Conservation (phyloP, 2,888 invertebrate genomes). For the Stegana nigrithorax region DNA sequence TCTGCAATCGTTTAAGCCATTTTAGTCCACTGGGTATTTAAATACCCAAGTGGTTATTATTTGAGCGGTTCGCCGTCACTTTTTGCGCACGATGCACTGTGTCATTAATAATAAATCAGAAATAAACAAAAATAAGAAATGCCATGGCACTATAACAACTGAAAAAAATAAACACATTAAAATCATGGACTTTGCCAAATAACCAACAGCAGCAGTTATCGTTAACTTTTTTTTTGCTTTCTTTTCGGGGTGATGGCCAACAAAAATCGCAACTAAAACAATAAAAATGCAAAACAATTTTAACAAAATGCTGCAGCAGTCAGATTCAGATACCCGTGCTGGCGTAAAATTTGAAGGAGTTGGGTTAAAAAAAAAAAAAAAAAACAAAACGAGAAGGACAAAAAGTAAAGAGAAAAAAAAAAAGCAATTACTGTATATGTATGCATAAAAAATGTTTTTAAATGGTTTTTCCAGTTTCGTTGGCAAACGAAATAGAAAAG, state of each 20-base stretch:
- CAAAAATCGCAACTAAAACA: not conserved
- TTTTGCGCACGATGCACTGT: too few relatives aligned
- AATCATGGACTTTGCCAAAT: slow-evolving; percentile 3
- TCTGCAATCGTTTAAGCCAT: too few relatives aligned
- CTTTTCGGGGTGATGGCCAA: not conserved
- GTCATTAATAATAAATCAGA: too few relatives aligned
- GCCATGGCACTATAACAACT: too few relatives aligned
- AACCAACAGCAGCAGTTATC: not conserved
- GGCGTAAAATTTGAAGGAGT: not conserved
- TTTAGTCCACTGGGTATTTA: too few relatives aligned
- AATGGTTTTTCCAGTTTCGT: too few relatives aligned
- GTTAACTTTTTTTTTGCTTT: not conserved
- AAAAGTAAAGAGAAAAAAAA: not conserved
- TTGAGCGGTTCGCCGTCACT: too few relatives aligned
- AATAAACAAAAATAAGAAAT: too few relatives aligned
- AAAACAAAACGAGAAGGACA: not conserved
- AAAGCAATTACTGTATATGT: too few relatives aligned
- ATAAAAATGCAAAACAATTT: not conserved
- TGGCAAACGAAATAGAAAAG: not conserved
- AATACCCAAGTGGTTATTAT: too few relatives aligned
- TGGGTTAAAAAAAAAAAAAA: not conserved
- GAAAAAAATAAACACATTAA: too few relatives aligned
- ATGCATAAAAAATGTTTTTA: too few relatives aligned
- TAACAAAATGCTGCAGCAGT: not conserved
- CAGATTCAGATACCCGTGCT: not conserved